phyloP scores from a whole-genome alignment of 2,113 vertebrate species.

The Oplegnathus fasciatus region DNA sequence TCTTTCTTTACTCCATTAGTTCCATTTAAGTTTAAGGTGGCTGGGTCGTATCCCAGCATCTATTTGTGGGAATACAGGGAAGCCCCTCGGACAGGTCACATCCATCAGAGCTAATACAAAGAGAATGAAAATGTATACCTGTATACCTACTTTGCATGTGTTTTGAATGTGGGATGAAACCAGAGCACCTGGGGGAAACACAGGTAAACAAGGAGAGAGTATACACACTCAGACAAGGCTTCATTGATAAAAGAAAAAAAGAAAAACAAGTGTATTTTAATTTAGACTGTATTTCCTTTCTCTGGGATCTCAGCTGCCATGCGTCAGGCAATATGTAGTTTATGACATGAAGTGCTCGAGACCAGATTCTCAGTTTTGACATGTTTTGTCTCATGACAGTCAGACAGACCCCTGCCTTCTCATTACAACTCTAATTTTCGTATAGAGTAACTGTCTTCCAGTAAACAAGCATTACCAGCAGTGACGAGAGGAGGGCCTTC shows the following conservation, averaged over 20 bases:
- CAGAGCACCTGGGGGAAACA: neutral
- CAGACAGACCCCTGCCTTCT: constrained; percentile 43
- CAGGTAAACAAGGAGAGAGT: neutral
- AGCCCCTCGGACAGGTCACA: constrained; percentile 24
- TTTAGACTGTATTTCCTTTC: neutral
- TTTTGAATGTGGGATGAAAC: constrained; percentile 20
- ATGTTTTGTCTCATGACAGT: constrained; percentile 39
- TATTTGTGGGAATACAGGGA: constrained; percentile 1
- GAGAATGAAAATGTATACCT: constrained; percentile 20
- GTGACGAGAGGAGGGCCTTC: constrained; percentile 47
- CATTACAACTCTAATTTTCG: constrained; percentile 65
- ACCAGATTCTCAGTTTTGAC: constrained; percentile 30
- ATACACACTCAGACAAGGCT: neutral
- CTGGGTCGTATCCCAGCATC: constrained; percentile 7
- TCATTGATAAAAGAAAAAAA: neutral
- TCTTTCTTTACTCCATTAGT: constrained; percentile 9
- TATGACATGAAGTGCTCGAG: constrained; percentile 15
- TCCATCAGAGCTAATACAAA: constrained; percentile 43
- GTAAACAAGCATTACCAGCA: constrained; percentile 66
- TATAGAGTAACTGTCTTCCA: constrained; percentile 49
- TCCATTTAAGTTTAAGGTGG: constrained; percentile 18
- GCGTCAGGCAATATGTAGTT: constrained; percentile 28
- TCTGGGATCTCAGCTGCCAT: neutral
- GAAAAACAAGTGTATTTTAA: constrained; percentile 9
- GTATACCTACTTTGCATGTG: neutral